Evolutionary conservation across 2,113 vertebrate species (phyloP).

Genomic region (Glaucomys volans): DNA sequence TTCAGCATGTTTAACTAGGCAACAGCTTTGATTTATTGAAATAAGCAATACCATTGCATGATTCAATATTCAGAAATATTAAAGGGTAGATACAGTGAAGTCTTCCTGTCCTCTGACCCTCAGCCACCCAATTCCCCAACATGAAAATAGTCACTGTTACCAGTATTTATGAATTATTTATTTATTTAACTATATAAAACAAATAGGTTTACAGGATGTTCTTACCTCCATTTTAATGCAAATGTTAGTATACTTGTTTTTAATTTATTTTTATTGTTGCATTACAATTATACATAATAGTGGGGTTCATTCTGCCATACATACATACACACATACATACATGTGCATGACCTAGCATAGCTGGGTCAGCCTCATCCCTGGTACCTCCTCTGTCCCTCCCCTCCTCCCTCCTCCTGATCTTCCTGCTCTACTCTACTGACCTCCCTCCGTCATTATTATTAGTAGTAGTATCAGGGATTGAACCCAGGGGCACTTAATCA

Average conservation of each 20-base stretch:
- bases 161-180: background rate
- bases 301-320: too few relatives aligned
- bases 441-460: too few relatives aligned
- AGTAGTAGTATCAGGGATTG: too few relatives aligned
- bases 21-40: slow-evolving; percentile 38
- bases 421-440: too few relatives aligned
- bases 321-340: too few relatives aligned
- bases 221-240: background rate
- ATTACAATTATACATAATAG: too few relatives aligned
- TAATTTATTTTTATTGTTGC: background rate
- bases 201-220: background rate
- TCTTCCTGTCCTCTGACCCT: background rate
- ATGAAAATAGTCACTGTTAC: background rate
- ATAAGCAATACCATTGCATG: background rate
- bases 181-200: background rate
- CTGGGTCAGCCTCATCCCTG: too few relatives aligned
- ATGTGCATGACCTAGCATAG: too few relatives aligned
- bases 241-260: background rate
- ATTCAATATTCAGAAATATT: slow-evolving; percentile 22
- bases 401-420: too few relatives aligned
- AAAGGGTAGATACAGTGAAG: background rate
- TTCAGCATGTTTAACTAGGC: background rate
- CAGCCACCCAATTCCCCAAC: background rate
- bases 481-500: too few relatives aligned
- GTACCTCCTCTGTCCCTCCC: too few relatives aligned